Percentiles rank a stretch among this genome's conserved stretches.
Conservation (phyloP, 1,140 invertebrate genomes). For the Pogonognathellus flavescens region DNA sequence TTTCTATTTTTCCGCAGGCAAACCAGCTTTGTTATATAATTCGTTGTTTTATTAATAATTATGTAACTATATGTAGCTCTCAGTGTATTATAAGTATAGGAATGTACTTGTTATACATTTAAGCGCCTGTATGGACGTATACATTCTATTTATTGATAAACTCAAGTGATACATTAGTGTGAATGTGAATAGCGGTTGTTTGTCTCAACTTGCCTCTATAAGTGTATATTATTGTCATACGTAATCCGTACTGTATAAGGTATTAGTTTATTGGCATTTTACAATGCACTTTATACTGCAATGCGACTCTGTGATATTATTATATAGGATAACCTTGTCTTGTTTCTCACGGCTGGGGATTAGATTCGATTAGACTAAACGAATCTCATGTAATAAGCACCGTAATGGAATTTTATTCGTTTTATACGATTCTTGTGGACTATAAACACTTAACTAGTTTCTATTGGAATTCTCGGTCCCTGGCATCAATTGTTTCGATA, state of each 20-base stretch:
- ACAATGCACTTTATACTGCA: background rate
- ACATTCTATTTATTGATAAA: constrained; percentile 4
- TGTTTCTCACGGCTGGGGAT: constrained; percentile 33
- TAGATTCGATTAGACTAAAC: constrained; percentile 50
- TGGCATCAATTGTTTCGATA: constrained; percentile 44
- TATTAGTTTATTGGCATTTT: background rate
- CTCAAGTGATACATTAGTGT: background rate
- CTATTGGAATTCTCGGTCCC: constrained; percentile 45
- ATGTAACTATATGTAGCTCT: background rate
- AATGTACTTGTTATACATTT: background rate
- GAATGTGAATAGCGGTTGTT: background rate
- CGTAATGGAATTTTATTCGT: constrained; percentile 38
- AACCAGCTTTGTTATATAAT: background rate
- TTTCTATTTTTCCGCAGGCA: constrained; percentile 22
- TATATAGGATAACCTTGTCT: constrained; percentile 44
- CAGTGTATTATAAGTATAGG: background rate
- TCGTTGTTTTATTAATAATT: background rate
- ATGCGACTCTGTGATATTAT: constrained; percentile 2
- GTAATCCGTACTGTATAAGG: background rate
- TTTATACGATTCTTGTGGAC: constrained; percentile 45
- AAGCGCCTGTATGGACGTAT: too few species aligned
- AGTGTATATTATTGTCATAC: background rate
- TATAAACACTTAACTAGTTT: constrained; percentile 46
- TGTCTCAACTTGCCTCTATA: too few species aligned
- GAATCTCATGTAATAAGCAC: constrained; percentile 44